A percentile compares a stretch with the other conserved stretches of the same genome.
phyloP scores from a whole-genome alignment of 2,113 vertebrate genomes.

The Brevimyrus niger region DNA sequence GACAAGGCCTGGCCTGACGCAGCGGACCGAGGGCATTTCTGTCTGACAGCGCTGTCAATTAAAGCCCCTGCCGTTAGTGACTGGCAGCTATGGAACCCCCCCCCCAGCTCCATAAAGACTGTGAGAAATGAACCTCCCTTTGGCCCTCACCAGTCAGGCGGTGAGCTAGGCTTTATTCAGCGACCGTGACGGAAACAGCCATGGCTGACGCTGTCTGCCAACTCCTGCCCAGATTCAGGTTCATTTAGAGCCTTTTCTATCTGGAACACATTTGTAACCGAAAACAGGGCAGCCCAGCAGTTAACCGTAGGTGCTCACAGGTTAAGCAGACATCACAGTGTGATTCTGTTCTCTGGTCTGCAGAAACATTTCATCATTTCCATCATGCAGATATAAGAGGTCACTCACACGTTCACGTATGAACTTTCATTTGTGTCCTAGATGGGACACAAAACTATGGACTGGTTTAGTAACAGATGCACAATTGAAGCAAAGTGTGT shows the following conservation, averaged over 20 bases:
- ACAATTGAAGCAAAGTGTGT: not conserved
- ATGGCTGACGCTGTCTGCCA: not conserved
- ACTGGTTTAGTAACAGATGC: not conserved
- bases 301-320: not conserved
- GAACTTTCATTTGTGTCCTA: not conserved
- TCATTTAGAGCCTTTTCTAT: not conserved
- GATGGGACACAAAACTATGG: not conserved
- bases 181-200: not conserved
- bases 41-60: not conserved
- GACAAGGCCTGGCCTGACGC: slow-evolving; percentile 18
- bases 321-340: not conserved
- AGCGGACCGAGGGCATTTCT: slow-evolving; percentile 15
- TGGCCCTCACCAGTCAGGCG: not conserved
- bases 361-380: not conserved
- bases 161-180: not conserved
- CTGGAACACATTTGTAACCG: not conserved
- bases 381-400: not conserved
- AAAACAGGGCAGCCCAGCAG: not conserved
- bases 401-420: not conserved
- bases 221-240: not conserved
- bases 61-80: not conserved
- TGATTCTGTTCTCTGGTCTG: not conserved
- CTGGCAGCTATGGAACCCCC: not conserved
- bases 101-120: not conserved
- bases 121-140: not conserved